These are phyloP conservation scores for Mustela lutreola DNA, from an alignment of 2,113 vertebrate species.

Conservation along the genomic window DNA sequence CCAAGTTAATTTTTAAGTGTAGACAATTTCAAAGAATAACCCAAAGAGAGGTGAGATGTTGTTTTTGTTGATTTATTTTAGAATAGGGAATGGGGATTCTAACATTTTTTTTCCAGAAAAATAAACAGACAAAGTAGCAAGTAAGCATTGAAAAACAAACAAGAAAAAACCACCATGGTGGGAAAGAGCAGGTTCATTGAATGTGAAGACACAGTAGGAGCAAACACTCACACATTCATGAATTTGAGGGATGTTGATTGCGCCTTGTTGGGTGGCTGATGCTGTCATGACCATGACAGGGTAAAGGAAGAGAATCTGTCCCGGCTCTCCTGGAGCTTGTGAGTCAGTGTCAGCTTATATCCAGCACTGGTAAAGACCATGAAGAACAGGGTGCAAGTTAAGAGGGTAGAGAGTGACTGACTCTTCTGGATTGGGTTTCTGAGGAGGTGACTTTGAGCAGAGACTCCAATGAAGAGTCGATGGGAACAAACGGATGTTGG, in stretches of 20 bases:
- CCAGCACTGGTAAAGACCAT: rapidly evolving
- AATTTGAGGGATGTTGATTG: too few species aligned
- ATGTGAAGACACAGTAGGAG: neutral
- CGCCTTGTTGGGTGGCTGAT: neutral
- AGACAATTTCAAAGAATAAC: neutral
- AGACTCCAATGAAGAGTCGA: neutral
- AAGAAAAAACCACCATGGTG: neutral
- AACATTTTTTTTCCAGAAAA: neutral
- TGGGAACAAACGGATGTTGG: too few species aligned
- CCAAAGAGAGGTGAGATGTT: neutral
- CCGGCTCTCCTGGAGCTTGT: neutral
- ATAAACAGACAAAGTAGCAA: neutral
- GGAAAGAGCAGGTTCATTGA: neutral
- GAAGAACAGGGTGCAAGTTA: neutral
- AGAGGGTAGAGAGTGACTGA: rapidly evolving
- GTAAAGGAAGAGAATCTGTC: neutral
- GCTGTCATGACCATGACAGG: neutral
- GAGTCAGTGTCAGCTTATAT: neutral
- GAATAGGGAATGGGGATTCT: neutral
- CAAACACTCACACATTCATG: too few species aligned
- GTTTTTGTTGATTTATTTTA: neutral
- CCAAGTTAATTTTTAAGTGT: neutral
- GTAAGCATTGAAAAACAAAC: neutral
- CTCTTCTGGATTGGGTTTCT: neutral
- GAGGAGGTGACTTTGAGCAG: neutral